Conservation (phyloP, 1,140 invertebrate species). For the Bombus picipes region DNA sequence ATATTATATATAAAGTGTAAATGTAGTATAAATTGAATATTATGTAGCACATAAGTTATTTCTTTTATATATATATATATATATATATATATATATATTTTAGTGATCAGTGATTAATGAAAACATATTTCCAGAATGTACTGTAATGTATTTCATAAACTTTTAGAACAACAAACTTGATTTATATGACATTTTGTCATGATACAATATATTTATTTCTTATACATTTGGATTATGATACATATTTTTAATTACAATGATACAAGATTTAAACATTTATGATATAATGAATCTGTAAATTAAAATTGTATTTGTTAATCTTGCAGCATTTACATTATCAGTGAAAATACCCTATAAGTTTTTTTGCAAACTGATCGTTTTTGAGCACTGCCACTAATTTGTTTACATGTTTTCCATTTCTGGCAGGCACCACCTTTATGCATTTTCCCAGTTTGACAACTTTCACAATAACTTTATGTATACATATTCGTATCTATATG, state of each 20-base stretch:
- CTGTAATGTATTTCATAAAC: conserved; percentile 50
- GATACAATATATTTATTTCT: conserved; percentile 80
- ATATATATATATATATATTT: not conserved
- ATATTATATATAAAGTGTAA: conserved; percentile 35
- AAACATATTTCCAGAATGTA: conserved; percentile 18
- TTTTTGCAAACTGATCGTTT: conserved; percentile 40
- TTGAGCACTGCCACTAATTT: conserved; percentile 58
- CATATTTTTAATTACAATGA: conserved; percentile 78
- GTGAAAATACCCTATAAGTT: conserved; percentile 57
- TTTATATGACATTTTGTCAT: conserved; percentile 65
- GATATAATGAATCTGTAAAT: conserved; percentile 77
- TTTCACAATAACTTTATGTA: conserved; percentile 55
- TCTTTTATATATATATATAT: too few relatives aligned
- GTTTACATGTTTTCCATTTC: conserved; percentile 40
- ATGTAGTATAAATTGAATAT: conserved; percentile 26
- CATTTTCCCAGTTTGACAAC: conserved; percentile 60
- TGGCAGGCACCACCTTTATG: conserved; percentile 54
- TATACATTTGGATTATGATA: conserved; percentile 76
- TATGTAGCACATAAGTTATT: not conserved
- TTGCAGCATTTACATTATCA: conserved; percentile 67
- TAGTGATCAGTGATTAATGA: conserved; percentile 13
- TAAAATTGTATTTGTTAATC: conserved; percentile 72
- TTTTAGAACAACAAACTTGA: conserved; percentile 39
- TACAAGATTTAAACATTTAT: conserved; percentile 80
- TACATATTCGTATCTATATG: conserved; percentile 27